Conservation (phyloP, 1,140 invertebrate genomes). For the Drosophila arawakana region DNA sequence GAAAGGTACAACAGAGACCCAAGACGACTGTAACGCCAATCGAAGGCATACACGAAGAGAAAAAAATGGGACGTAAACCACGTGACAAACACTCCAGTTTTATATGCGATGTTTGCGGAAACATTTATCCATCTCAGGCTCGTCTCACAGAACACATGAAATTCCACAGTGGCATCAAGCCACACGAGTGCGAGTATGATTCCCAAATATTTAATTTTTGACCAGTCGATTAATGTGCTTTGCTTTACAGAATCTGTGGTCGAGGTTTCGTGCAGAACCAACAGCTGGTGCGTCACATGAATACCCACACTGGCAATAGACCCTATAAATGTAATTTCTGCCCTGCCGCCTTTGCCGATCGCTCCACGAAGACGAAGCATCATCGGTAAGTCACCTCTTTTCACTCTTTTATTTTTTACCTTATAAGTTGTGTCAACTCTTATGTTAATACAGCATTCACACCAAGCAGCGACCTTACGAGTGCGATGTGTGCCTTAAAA, state of each 20-base stretch:
- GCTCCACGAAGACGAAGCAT: conserved; percentile 86
- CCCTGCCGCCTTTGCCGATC: conserved; percentile 88
- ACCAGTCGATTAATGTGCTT: neutral
- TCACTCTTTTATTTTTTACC: neutral
- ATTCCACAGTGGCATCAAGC: conserved; percentile 73
- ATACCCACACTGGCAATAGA: conserved; percentile 77
- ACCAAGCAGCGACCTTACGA: conserved; percentile 91
- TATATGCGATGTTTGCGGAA: conserved; percentile 81
- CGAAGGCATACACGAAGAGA: conserved; percentile 2
- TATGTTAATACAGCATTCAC: conserved; percentile 85
- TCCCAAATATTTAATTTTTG: neutral
- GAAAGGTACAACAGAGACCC: conserved; percentile 7
- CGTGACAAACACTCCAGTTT: conserved; percentile 61
- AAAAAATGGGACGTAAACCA: conserved; percentile 60
- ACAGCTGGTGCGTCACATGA: conserved; percentile 79
- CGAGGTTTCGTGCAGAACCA: conserved; percentile 76
- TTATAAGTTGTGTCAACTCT: neutral
- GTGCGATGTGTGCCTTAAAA: conserved; percentile 89
- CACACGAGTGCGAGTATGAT: conserved; percentile 81
- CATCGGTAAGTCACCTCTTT: conserved; percentile 82
- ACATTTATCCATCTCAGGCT: conserved; percentile 75
- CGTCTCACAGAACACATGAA: conserved; percentile 80
- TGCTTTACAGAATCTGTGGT: conserved; percentile 67
- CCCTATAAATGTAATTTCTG: conserved; percentile 91
- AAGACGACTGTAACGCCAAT: neutral